Evolutionary conservation across 2,888 invertebrate species (phyloP), one percentile per base, ranked within the genome.

Genomic region (Agrochola litura): DNA sequence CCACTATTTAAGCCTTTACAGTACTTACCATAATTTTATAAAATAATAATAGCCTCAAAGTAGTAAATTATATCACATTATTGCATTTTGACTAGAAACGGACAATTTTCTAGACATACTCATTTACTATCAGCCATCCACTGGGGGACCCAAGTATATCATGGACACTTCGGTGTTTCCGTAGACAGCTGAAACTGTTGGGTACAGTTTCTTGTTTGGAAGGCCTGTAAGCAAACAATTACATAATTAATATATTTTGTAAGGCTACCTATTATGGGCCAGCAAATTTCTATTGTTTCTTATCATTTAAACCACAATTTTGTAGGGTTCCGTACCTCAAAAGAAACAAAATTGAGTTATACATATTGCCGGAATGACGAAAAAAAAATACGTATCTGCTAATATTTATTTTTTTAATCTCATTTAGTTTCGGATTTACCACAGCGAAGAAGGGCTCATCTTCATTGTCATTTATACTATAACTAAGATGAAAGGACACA

Each of bases 131-230:
- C 98, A 99, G 96, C 99, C 99, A 97, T 99, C 99, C 92, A 99
- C 95, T n/a, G 99, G 99, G 85, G 98, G 98, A 85, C 99, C 99
- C 90, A 99, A 97, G 95, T 99, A 99, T 64, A 99, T 99, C 99
- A 99, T 99, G 58, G 99, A 99, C 61, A 99, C 99, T 97, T 99
- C 99, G 68, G 99, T 99, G 94, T 99, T 99, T 81, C 99, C 99
- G 97, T 99, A 99, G 19, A 99, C 99, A 80, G 99, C 99, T 69
- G 99, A 99, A 73, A 99, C 99, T 81, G 99, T 98, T 81, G 99
- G 99, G 95, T 98, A 99, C 73, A 99, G 97, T 94, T 98, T 98
- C 93, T 99, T 99, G 92, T 98, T 98, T 76, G 99, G 99, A 94
- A 99, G 97, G 89, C 99, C 98, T 98, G 94, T 76, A 97, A 95